Base-by-base conservation (phyloP, 2,113 vertebrate species). In the Amia ocellicauda region DNA sequence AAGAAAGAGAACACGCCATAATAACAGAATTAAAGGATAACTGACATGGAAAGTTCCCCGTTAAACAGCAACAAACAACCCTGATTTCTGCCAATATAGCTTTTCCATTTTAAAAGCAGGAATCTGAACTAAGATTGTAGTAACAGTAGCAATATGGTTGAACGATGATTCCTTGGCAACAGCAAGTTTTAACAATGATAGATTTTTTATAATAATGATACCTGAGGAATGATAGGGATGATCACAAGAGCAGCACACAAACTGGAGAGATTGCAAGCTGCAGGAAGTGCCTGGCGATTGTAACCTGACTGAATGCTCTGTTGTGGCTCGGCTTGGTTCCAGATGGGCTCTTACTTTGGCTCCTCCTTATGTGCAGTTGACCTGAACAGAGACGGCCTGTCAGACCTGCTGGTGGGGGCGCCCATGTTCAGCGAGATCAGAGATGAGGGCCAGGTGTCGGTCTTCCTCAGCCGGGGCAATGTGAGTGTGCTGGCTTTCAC, bases 341-440 rank as follows among this genome's bases (percentile, higher is more conserved):
- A 98, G 97, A 95, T 98, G 95, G 96, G 97, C 89, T 99, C 97
- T 91, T 99, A 99, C 94, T 99, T 98, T 93, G 97, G 97, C 91
- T 98, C 97, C 88, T 96, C 96, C 90, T 91, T 99, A 85, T 98
- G 96, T 83, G 93, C 95, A 91, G 95, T 97, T 91, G 96, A 98
- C 89, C 88, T 99, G 89, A 98, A 98, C 70, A 83, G 83, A 27
- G 97, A 99, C 1, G 94, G 97, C 71, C 82, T 98, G 81, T 97
- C 97, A 13, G 97, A 99, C 84, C 89, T 99, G 85, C 89, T 99
- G 79, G 96, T 99, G 71, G 97, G 96, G 70, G 95, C 97, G 60
- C 97, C 96, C 78, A 95, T 97, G 94, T 94, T 93, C 86, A 97
- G 93, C 74, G 90, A 93, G 78, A 80, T 96, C 78, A 91, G 96